Evolutionary conservation across 2,888 invertebrate species (phyloP).

Genomic region (Sinhomidia bicolor): DNA sequence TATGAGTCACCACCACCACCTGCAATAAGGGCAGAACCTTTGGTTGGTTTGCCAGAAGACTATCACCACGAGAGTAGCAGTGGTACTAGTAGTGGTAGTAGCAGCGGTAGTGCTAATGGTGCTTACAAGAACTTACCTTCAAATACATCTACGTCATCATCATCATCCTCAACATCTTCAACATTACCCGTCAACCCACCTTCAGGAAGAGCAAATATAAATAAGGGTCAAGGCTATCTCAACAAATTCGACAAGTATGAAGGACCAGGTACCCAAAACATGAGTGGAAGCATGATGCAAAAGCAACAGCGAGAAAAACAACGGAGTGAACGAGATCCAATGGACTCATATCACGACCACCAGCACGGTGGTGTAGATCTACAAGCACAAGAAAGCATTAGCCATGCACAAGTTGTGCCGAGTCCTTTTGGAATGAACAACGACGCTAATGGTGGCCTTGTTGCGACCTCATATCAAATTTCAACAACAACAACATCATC

Average conservation of each 20-base stretch:
- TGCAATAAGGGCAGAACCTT: constrained; percentile 41
- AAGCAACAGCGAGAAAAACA: constrained; percentile 50
- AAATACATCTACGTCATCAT: constrained; percentile 16
- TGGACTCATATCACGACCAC: constrained; percentile 42
- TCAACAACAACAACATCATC: constrained; percentile 11
- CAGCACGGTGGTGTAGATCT: constrained; percentile 37
- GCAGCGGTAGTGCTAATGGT: background rate
- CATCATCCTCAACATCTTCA: constrained; percentile 5
- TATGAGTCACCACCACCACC: constrained; percentile 53
- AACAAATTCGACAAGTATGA: constrained; percentile 54
- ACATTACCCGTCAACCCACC: constrained; percentile 64
- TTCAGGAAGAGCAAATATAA: constrained; percentile 65
- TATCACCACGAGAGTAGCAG: constrained; percentile 3
- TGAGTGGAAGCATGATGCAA: background rate
- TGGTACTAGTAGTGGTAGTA: background rate
- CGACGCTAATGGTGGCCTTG: constrained; percentile 13
- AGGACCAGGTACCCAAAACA: background rate
- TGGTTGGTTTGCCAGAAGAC: constrained; percentile 30
- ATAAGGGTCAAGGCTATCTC: constrained; percentile 64
- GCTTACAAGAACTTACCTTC: constrained; percentile 5
- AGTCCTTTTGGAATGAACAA: constrained; percentile 56
- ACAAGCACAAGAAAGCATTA: constrained; percentile 56
- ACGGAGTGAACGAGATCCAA: constrained; percentile 51
- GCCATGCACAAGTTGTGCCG: constrained; percentile 50
- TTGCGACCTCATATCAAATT: constrained; percentile 46